Base-by-base conservation (phyloP, 2,113 vertebrate genomes). In the Anseranas semipalmata region DNA sequence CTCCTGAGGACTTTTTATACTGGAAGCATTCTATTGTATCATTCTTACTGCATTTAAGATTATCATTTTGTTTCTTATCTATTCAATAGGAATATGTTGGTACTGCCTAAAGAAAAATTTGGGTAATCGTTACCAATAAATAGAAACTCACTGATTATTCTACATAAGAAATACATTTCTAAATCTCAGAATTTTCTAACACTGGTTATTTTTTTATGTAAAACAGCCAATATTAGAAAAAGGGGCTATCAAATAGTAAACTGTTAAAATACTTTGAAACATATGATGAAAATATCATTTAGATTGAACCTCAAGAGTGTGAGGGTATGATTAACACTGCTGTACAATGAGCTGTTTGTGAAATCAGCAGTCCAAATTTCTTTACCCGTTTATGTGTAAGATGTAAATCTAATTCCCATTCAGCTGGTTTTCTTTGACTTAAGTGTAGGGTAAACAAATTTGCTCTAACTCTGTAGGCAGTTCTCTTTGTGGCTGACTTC, bases 261-360 rank as follows among this genome's bases (percentile, higher is more conserved):
- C 14, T 50, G 5, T 28, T 68, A 59, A 80, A 76, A 32, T 68
- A 39, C 10, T 56, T 41, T 48, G 41, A 95, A 92, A 65, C 5
- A 4, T 32, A 11, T 17, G 9, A 55, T 41, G 11, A 33, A 83
- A 39, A 15, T n/a, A 35, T 28, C 1, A 45, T 12, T 66, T 35
- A 21, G 11, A 60, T 65, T 80, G 43, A 18, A 73, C 13, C 4
- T 77, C 35, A 80, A 66, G 22, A 30, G 17, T 19, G 10, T 71
- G 14, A 46, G 16, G 9, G 6, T 48, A 58, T 0, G 0, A 53
- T 39, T 68, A 76, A 72, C 9, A 27, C 6, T 58, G 30, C 13
- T 73, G 37, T 28, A 6, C 18, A 7, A 27, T 63, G 24, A 78
- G 12, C 18, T 72, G 19, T 43, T 65, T 45, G 7, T 58, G 22